Percentiles rank a stretch among this genome's conserved stretches.
Evolutionary conservation across 2,113 vertebrate genomes (phyloP).

Genomic region (Hippocampus abdominalis): DNA sequence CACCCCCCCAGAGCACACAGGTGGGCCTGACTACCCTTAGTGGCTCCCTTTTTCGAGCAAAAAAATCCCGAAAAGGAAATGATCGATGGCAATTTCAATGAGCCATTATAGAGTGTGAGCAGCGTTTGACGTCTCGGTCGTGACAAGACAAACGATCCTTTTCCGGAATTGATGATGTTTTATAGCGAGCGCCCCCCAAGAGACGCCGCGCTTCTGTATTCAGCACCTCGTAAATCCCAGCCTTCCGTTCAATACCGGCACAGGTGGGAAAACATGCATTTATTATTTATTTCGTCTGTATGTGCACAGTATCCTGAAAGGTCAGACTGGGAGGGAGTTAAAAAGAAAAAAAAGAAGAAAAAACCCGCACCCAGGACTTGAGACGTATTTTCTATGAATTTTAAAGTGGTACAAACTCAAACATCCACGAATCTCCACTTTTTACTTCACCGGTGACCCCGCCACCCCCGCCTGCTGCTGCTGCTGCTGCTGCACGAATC

Average conservation of each 20-base stretch:
- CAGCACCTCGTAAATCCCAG: constrained; percentile 6
- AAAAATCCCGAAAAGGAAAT: constrained; percentile 19
- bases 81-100: constrained; percentile 30
- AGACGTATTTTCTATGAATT: constrained; percentile 38
- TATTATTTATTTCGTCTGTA: not conserved
- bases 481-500: constrained; percentile 32
- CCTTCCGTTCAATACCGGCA: constrained; percentile 7
- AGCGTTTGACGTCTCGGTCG: constrained; percentile 11
- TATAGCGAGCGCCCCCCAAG: not conserved
- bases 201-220: not conserved
- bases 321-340: constrained; percentile 2
- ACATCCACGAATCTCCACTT: constrained; percentile 21
- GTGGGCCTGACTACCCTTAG: constrained; percentile 46
- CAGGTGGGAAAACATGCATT: constrained; percentile 14
- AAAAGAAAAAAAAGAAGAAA: not conserved
- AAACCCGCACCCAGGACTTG: constrained; percentile 4
- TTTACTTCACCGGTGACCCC: constrained; percentile 12
- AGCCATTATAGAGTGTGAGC: constrained; percentile 27
- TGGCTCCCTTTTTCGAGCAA: constrained; percentile 4
- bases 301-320: not conserved
- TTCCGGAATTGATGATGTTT: constrained; percentile 16
- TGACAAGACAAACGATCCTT: constrained; percentile 16
- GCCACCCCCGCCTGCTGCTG: no score
- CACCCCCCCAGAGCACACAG: constrained; percentile 24
- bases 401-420: constrained; percentile 37